Percentiles rank a stretch among this genome's conserved stretches.
phyloP scores from a whole-genome alignment of 1,140 invertebrate species.

The Oedothorax gibbosus region DNA sequence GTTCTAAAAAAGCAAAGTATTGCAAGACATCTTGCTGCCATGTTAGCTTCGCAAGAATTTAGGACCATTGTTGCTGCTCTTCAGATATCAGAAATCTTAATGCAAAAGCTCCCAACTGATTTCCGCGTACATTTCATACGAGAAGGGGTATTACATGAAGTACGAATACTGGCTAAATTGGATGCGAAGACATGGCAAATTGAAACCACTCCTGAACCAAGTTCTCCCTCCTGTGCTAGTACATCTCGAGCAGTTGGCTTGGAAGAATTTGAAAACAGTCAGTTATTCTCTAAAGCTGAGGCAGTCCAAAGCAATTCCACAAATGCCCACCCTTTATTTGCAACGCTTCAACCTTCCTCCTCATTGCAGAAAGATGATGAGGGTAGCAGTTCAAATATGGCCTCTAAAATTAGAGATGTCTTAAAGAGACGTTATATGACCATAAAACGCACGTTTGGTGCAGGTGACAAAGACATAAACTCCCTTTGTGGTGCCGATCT shows the following conservation, averaged over 20 bases:
- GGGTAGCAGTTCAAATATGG: constrained; percentile 20
- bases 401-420: constrained; percentile 38
- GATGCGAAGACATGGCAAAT: constrained; percentile 66
- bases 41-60: constrained; percentile 95
- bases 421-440: constrained; percentile 34
- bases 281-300: constrained; percentile 2
- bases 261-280: not conserved
- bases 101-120: constrained; percentile 94
- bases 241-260: not conserved
- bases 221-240: not conserved
- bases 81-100: constrained; percentile 96
- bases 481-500: constrained; percentile 67
- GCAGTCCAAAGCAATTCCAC: constrained; percentile 1
- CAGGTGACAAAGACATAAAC: constrained; percentile 20
- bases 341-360: not conserved
- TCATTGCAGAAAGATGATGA: constrained; percentile 24
- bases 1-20: constrained; percentile 93
- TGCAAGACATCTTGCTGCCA: constrained; percentile 95
- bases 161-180: constrained; percentile 80
- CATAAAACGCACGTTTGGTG: constrained; percentile 41
- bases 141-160: constrained; percentile 94
- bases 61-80: constrained; percentile 95
- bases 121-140: constrained; percentile 95
- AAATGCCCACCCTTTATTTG: not conserved
- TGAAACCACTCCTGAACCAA: constrained; percentile 14